These are phyloP conservation scores for Lepidotrigona ventralis DNA, from an alignment of 1,140 invertebrate genomes.

Conservation along the genomic window DNA sequence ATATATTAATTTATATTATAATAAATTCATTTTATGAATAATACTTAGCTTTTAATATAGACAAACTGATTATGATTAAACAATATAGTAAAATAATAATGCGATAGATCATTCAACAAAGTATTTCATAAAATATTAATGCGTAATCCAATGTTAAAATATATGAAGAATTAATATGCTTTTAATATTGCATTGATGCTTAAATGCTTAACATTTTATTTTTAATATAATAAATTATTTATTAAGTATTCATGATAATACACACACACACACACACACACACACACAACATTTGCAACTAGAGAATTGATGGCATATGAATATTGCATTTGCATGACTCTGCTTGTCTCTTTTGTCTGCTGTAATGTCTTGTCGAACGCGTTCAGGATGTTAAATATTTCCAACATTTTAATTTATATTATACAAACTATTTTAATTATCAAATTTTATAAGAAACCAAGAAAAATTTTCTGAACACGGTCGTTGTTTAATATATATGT, in stretches of 20 bases:
- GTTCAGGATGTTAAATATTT: slow-evolving; percentile 6
- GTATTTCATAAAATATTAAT: background rate
- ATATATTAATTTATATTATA: no score
- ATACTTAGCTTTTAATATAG: background rate
- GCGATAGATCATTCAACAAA: background rate
- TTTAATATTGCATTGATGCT: background rate
- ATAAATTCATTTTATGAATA: no score
- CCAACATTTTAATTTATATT: background rate
- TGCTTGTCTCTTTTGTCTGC: slow-evolving; percentile 39
- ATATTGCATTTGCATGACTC: slow-evolving; percentile 48
- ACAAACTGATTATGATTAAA: background rate
- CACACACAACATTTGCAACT: background rate
- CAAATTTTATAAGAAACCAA: background rate
- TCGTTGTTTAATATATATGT: background rate
- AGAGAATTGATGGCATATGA: slow-evolving; percentile 15
- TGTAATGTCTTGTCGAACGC: slow-evolving; percentile 5
- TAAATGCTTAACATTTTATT: background rate
- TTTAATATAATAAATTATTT: background rate
- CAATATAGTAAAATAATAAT: background rate
- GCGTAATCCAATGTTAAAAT: background rate
- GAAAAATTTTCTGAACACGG: slow-evolving; percentile 22
- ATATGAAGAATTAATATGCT: background rate
- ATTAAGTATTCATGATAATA: background rate
- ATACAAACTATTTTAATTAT: background rate
- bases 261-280: no score